Conservation (phyloP, 2,888 invertebrate genomes). For the Caenorhabditis angaria region DNA sequence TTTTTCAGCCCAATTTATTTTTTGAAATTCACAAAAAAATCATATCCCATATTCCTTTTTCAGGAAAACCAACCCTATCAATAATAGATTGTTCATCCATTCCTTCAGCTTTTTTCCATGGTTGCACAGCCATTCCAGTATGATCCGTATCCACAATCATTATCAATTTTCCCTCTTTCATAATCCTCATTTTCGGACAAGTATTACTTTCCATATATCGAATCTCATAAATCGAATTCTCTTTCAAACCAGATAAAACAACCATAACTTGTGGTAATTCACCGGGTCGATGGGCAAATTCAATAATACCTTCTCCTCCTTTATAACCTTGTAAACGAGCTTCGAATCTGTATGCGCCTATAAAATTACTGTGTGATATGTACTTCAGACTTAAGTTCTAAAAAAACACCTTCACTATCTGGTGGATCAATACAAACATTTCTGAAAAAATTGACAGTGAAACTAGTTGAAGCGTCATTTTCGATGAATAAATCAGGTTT, state of each 20-base stretch:
- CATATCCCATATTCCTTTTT: too few relatives aligned
- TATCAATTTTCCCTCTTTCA: slow-evolving; percentile 14
- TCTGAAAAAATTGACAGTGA: slow-evolving; percentile 42
- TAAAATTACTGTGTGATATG: not conserved
- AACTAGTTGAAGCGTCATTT: slow-evolving; percentile 30
- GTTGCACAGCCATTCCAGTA: slow-evolving; percentile 40
- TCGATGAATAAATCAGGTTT: slow-evolving; percentile 44
- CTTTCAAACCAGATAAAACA: slow-evolving; percentile 36
- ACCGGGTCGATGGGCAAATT: slow-evolving; percentile 25
- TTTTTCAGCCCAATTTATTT: not conserved
- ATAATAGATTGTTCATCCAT: not conserved
- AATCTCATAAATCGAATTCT: slow-evolving; percentile 26
- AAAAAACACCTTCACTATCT: slow-evolving; percentile 22
- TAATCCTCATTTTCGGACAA: slow-evolving; percentile 15
- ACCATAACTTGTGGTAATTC: slow-evolving; percentile 29
- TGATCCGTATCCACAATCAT: slow-evolving; percentile 36
- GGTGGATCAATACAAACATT: slow-evolving; percentile 44
- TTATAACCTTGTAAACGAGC: slow-evolving; percentile 39
- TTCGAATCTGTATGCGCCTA: slow-evolving; percentile 33
- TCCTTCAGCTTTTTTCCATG: slow-evolving; percentile 20
- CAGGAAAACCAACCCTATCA: not conserved
- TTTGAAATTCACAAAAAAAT: slow-evolving; percentile 10
- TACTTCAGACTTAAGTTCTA: not conserved
- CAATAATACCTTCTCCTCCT: slow-evolving; percentile 41
- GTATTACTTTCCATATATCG: slow-evolving; percentile 10